Evolutionary conservation across 2,797 vertebrate species (phyloP).

Genomic region (Smutsia temminckii): DNA sequence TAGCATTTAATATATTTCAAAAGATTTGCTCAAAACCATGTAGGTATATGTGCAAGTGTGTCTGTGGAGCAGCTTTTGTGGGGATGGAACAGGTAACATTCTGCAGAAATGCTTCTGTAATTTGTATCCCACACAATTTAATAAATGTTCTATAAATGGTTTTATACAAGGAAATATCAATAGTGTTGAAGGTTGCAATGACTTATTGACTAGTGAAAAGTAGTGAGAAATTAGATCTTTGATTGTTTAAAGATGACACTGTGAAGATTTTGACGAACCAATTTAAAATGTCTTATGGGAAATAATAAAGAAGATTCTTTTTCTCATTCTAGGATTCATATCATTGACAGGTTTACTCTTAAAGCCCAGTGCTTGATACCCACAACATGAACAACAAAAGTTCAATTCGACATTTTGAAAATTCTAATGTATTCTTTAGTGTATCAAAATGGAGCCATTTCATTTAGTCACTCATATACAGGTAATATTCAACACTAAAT

Average conservation of each 20-base stretch:
- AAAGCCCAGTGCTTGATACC: not conserved
- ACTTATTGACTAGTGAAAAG: not conserved
- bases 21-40: not conserved
- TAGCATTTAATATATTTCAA: not conserved
- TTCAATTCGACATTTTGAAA: not conserved
- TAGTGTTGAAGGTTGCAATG: not conserved
- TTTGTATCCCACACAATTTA: not conserved
- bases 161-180: not conserved
- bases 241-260: not conserved
- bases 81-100: not conserved
- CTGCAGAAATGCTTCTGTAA: not conserved
- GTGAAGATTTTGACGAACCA: not conserved
- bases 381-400: not conserved
- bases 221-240: not conserved
- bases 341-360: not conserved
- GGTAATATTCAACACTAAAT: not conserved
- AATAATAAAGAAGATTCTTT: not conserved
- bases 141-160: not conserved
- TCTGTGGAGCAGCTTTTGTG: not conserved
- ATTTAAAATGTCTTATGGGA: not conserved
- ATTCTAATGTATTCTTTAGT: not conserved
- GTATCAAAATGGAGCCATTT: not conserved
- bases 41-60: not conserved
- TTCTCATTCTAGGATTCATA: not conserved
- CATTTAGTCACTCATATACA: not conserved